Evolutionary conservation across 2,888 invertebrate species (phyloP), one percentile per base, ranked within the genome.

Genomic region (Embidobia sp.): DNA sequence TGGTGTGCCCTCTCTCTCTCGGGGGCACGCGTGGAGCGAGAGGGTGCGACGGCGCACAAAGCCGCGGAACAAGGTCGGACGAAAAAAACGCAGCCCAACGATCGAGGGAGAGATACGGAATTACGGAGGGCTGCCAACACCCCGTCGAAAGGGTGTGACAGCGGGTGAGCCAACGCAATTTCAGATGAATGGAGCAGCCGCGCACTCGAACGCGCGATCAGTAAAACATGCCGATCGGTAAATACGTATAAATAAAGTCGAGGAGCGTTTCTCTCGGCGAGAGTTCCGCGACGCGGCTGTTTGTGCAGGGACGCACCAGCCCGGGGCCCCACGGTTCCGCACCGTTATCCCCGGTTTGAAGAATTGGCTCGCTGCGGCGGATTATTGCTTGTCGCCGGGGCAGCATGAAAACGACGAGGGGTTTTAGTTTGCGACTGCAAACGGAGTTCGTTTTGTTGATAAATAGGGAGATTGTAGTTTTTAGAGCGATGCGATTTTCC

Each of bases 151-250:
- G 80, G 75, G 63, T 64, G 78, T 77, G 72, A 80, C 77, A 74
- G 80, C 75, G 78, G 53, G 78, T 72, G 75, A 74, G 79, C 77
- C 80, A 81, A 73, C 82, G 82, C 84, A 83, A 84, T 84, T 82
- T 84, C 79, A 83, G 83, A 84, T 82, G 82, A 83, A 84, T 82
- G 81, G 81, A 79, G 78, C 78, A 77, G 63, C 77, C 80, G 83
- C 81, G 82, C 80, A 80, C 79, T 77, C 73, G 35, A 72, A 26
- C 59, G 69, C 73, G 53, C 67, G 63, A 42, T 61, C 76, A 67
- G 51, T 31, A 42, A 64, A 66, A 61, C 73, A 73, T 27, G 69
- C 59, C 51, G 73, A 79, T 79, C 76, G 66, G 76, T 70, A 70
- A 73, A 70, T 69, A 66, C 64, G 55, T 73, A 61, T 73, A 73